A percentile compares a stretch with the other conserved stretches of the same genome.
phyloP scores from a whole-genome alignment of 2,113 vertebrate genomes.

The Pelmatolapia mariae region DNA sequence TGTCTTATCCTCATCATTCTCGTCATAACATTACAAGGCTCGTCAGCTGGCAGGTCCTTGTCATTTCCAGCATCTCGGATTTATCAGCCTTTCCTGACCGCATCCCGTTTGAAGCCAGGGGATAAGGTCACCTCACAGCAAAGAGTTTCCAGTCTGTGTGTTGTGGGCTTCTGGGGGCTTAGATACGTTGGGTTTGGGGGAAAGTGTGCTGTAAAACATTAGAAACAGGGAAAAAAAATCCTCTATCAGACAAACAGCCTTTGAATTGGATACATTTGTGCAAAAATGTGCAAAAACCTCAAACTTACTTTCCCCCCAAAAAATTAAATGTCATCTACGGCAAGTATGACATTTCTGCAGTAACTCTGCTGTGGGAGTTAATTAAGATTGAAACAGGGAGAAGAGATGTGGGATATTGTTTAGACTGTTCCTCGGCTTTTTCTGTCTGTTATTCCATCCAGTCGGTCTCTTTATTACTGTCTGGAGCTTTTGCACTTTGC shows the following conservation, averaged over 20 bases:
- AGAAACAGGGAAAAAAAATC: background rate
- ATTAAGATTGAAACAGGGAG: background rate
- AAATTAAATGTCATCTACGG: background rate
- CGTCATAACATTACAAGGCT: constrained; percentile 20
- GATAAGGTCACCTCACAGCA: constrained; percentile 43
- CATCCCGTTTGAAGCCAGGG: constrained; percentile 3
- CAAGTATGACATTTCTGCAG: background rate
- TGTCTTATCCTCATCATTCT: constrained; percentile 29
- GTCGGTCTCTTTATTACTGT: background rate
- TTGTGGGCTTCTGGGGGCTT: background rate
- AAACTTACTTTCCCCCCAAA: rapidly evolving
- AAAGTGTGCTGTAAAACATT: background rate
- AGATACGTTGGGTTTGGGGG: background rate
- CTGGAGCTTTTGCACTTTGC: background rate
- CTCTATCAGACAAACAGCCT: background rate
- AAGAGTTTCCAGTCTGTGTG: background rate
- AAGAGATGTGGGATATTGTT: background rate
- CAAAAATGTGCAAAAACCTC: background rate
- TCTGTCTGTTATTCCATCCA: background rate
- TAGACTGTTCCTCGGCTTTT: background rate
- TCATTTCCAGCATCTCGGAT: constrained; percentile 30
- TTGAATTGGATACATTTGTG: background rate
- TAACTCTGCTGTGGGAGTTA: background rate
- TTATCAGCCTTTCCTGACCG: constrained; percentile 28
- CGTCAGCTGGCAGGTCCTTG: constrained; percentile 11